Base-by-base conservation (phyloP, 2,888 invertebrate genomes). In the Drosophila falleni region DNA sequence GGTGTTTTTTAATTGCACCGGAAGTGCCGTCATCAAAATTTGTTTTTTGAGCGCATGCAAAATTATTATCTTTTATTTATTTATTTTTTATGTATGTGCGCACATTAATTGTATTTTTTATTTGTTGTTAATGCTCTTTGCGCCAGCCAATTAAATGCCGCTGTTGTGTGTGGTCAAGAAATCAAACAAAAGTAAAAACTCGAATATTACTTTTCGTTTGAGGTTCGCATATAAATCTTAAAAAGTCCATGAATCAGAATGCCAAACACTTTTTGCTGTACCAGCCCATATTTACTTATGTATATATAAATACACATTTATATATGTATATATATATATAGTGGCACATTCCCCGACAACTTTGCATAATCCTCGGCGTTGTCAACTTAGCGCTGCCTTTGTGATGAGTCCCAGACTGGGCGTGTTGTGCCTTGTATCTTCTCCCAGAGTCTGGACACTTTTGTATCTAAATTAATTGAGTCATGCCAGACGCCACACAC, bases 391-490 rank as follows among this genome's bases (percentile, higher is more conserved):
- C 74, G 76, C 53, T 53, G 60, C 59, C 69, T 68, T 71, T 68
- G 62, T 67, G 68, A 46, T 63, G 58, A 3, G 23, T 53, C 47
- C 74, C 81, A 72, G 84, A 78, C 75, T 64, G 85, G 83, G 87
- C 73, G 85, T 81, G 87, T 66, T 81, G 50, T 59, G 64, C 66
- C 65, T 35, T 62, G n/a, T 54, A 19, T n/a, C n/a, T n/a, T n/a
- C n/a, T n/a, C n/a, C 49, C 50, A 33, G 71, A 47, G 69, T 87
- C 87, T 87, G 83, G 86, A 87, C 82, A 69, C 55, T 79, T 76
- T 71, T 47, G 82, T 65, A 74, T 63, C 85, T 64, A 67, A 87
- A 81, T 84, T 87, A 81, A 79, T 87, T 83, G 83, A 83, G 80
- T 87, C 83, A 82, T 71, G 83, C 64, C 86, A 69, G 67, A 67